Conservation (phyloP, 2,797 vertebrate genomes). For the Sebastes variabilis region DNA sequence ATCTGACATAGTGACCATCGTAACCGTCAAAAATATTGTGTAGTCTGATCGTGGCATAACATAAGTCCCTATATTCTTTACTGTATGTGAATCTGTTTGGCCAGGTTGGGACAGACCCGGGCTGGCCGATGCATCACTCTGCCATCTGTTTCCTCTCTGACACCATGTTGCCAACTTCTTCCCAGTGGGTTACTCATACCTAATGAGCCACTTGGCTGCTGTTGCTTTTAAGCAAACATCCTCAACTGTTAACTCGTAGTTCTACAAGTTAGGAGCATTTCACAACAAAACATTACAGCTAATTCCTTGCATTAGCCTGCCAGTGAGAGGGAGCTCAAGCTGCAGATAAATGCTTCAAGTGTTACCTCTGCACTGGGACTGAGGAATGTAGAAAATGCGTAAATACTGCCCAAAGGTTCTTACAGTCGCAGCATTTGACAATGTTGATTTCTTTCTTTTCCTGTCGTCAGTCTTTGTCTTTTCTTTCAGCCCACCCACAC, state of each 20-base stretch:
- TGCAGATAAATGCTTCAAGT: neutral
- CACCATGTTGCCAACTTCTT: slow-evolving; percentile 22
- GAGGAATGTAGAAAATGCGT: slow-evolving; percentile 16
- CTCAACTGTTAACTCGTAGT: neutral
- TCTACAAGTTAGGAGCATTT: slow-evolving; percentile 10
- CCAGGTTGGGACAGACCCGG: neutral
- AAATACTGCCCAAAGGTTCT: neutral
- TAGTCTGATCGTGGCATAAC: too few relatives aligned
- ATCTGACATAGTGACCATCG: too few relatives aligned
- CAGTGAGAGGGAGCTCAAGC: slow-evolving; percentile 27
- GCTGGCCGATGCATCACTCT: neutral
- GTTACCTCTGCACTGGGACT: neutral
- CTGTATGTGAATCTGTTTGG: neutral
- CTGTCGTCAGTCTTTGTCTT: neutral
- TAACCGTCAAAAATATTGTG: too few relatives aligned
- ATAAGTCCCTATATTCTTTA: too few relatives aligned
- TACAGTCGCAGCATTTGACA: neutral
- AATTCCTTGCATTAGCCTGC: slow-evolving; percentile 17
- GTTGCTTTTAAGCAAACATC: slow-evolving; percentile 33
- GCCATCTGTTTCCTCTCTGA: slow-evolving; percentile 40
- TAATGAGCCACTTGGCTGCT: slow-evolving; percentile 18
- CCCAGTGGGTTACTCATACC: neutral
- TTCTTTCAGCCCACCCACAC: slow-evolving; percentile 23
- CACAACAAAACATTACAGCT: slow-evolving; percentile 15
- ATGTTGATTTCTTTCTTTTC: slow-evolving; percentile 4